Evolutionary conservation across 2,888 invertebrate species (phyloP).

Genomic region (Emmelina monodactyla): DNA sequence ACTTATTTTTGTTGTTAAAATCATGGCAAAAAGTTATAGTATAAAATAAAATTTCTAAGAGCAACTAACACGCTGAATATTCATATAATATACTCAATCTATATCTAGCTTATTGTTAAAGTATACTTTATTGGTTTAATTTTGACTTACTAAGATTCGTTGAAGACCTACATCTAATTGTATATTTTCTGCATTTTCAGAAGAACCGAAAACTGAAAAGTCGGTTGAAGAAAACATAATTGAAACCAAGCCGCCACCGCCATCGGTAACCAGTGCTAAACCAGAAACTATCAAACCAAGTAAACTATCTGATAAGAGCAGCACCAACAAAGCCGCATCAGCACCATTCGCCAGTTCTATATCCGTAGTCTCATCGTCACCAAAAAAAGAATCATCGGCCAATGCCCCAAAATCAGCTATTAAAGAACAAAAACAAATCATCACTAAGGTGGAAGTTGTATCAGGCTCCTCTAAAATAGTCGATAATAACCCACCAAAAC

Average conservation of each 20-base stretch:
- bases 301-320: constrained; percentile 44
- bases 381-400: constrained; percentile 40
- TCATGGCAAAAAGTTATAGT: too few relatives aligned
- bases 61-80: too few relatives aligned
- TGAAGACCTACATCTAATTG: too few relatives aligned
- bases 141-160: neutral
- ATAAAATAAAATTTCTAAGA: too few relatives aligned
- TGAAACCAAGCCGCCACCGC: constrained; percentile 54
- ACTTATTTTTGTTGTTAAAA: too few relatives aligned
- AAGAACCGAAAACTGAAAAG: constrained; percentile 50
- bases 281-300: constrained; percentile 56
- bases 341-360: constrained; percentile 45
- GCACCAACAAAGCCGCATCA: constrained; percentile 41
- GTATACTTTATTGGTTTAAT: too few relatives aligned
- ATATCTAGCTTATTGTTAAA: too few relatives aligned
- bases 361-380: constrained; percentile 40
- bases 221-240: constrained; percentile 53
- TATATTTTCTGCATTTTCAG: constrained; percentile 27
- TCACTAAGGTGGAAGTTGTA: constrained; percentile 66
- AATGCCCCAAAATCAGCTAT: constrained; percentile 51
- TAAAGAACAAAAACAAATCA: constrained; percentile 53
- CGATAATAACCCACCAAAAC: constrained; percentile 37
- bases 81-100: too few relatives aligned
- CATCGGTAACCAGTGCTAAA: constrained; percentile 37
- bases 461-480: constrained; percentile 57